These are phyloP conservation scores for Drosophila gaucha DNA, from an alignment of 2,888 invertebrate genomes.

Conservation along the genomic window DNA sequence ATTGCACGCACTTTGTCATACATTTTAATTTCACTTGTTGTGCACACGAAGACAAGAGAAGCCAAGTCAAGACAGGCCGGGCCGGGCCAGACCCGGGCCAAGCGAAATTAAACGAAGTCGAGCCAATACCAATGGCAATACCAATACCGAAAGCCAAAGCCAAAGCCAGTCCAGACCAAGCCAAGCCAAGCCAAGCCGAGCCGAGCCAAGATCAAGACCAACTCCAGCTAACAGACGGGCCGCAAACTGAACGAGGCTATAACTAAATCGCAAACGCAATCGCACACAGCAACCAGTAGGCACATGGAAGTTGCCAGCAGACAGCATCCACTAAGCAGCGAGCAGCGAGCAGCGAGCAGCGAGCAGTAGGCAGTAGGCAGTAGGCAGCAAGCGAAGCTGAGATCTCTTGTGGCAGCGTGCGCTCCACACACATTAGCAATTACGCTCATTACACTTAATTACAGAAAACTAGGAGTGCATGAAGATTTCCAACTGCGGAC, in stretches of 20 bases:
- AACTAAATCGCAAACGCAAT: slow-evolving; percentile 54
- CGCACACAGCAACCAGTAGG: slow-evolving; percentile 24
- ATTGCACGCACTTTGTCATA: slow-evolving; percentile 84
- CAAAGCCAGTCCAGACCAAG: slow-evolving; percentile 24
- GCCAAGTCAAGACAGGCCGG: neutral
- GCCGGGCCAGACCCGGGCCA: neutral
- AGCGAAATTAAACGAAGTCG: slow-evolving; percentile 48
- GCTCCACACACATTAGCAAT: slow-evolving; percentile 81
- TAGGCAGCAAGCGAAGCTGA: slow-evolving; percentile 18
- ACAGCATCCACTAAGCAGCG: too few species aligned
- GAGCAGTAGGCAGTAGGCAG: slow-evolving; percentile 8
- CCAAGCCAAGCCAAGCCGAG: slow-evolving; percentile 17
- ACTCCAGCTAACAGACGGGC: slow-evolving; percentile 18
- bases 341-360: slow-evolving; percentile 2
- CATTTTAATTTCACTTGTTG: slow-evolving; percentile 82
- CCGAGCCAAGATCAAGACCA: slow-evolving; percentile 49
- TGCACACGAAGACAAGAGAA: slow-evolving; percentile 34
- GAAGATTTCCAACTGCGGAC: slow-evolving; percentile 77
- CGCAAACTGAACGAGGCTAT: slow-evolving; percentile 45
- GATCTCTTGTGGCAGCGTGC: slow-evolving; percentile 49
- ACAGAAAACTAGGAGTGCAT: slow-evolving; percentile 82
- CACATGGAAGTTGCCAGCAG: slow-evolving; percentile 12
- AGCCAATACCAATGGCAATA: slow-evolving; percentile 43
- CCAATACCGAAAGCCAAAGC: slow-evolving; percentile 18
- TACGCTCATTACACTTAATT: slow-evolving; percentile 84